Percentiles rank a stretch among this genome's conserved stretches.
These are phyloP conservation scores for Eilema caniola DNA, from an alignment of 2,888 invertebrate genomes.

Conservation along the genomic window DNA sequence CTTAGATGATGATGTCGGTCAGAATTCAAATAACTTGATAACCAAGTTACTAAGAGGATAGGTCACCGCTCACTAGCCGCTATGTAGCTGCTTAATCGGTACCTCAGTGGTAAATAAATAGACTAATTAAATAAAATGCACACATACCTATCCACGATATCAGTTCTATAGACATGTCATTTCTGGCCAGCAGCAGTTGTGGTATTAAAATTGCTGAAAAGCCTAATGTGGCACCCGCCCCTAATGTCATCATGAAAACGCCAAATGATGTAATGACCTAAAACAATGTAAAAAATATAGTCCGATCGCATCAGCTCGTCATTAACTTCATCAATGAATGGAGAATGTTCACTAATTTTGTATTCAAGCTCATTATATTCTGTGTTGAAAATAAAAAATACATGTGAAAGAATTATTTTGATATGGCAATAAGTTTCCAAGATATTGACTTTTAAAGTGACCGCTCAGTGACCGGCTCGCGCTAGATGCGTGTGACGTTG, in stretches of 20 bases:
- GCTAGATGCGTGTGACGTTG: too few relatives aligned
- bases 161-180: slow-evolving; percentile 79
- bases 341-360: too few relatives aligned
- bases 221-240: slow-evolving; percentile 88
- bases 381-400: too few relatives aligned
- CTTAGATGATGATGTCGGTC: background rate
- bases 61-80: too few relatives aligned
- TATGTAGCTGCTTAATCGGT: background rate
- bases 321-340: background rate
- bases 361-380: too few relatives aligned
- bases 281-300: slow-evolving; percentile 40
- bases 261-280: slow-evolving; percentile 86
- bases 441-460: too few relatives aligned
- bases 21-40: background rate
- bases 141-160: slow-evolving; percentile 89
- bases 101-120: too few relatives aligned
- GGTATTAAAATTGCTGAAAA: slow-evolving; percentile 89
- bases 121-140: slow-evolving; percentile 11
- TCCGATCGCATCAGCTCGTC: background rate
- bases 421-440: too few relatives aligned
- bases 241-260: slow-evolving; percentile 84
- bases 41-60: background rate
- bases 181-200: slow-evolving; percentile 79
- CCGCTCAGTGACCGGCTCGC: too few relatives aligned
- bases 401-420: too few relatives aligned